Conservation (phyloP, 1,140 invertebrate species). For the Hylaeus anthracinus region DNA sequence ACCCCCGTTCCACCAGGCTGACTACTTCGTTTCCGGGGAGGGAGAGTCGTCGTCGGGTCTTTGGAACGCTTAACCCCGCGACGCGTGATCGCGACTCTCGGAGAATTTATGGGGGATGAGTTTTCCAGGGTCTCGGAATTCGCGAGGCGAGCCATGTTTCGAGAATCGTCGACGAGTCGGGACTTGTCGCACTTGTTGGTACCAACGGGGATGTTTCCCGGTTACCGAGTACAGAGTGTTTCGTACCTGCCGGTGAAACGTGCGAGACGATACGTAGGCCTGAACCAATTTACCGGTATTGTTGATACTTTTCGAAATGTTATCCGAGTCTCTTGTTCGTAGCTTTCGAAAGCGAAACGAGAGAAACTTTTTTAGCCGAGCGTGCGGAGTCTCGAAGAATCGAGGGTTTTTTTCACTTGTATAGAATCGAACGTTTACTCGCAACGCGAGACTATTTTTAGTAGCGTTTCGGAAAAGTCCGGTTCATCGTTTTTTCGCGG, state of each 20-base stretch:
- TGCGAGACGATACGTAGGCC: too few relatives aligned
- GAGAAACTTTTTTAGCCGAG: background rate
- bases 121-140: background rate
- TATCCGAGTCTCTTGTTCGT: too few relatives aligned
- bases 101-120: constrained; percentile 4
- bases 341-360: too few relatives aligned
- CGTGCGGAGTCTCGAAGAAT: too few relatives aligned
- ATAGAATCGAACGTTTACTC: constrained; percentile 10
- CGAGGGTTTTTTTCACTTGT: background rate
- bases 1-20: background rate
- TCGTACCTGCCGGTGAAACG: too few relatives aligned
- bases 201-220: background rate
- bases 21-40: constrained; percentile 6
- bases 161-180: too few relatives aligned
- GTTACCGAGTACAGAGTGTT: background rate
- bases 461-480: constrained; percentile 24
- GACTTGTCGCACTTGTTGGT: background rate
- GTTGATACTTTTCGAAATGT: too few relatives aligned
- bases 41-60: constrained; percentile 8
- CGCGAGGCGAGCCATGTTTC: background rate
- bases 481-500: constrained; percentile 43
- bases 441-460: constrained; percentile 16
- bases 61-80: constrained; percentile 18
- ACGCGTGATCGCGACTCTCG: constrained; percentile 2
- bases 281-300: too few relatives aligned